Conservation (phyloP, 2,797 vertebrate genomes). For the Allobates femoralis region DNA sequence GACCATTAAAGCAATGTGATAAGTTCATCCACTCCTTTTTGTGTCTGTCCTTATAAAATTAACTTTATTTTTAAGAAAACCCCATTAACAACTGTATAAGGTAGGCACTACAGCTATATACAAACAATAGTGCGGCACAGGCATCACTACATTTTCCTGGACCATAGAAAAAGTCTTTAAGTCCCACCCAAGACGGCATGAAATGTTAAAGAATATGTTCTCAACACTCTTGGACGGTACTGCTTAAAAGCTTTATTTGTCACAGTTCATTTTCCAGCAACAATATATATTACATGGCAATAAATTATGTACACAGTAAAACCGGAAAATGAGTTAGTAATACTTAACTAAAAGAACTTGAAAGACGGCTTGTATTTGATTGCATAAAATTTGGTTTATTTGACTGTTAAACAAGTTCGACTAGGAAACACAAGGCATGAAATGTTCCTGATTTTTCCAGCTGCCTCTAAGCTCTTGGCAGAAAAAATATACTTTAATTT, state of each 20-base stretch:
- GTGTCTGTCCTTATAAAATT: too few relatives aligned
- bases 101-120: too few relatives aligned
- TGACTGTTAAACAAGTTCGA: constrained; percentile 58
- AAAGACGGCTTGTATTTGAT: constrained; percentile 55
- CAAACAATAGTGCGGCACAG: background rate
- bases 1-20: too few relatives aligned
- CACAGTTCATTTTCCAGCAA: background rate
- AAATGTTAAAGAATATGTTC: background rate
- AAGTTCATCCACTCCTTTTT: too few relatives aligned
- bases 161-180: background rate
- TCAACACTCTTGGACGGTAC: background rate
- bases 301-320: background rate
- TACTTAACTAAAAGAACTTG: constrained; percentile 52
- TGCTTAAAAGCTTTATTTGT: background rate
- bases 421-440: constrained; percentile 16
- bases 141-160: background rate
- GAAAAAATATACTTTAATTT: background rate
- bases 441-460: constrained; percentile 55
- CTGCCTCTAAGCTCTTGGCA: constrained; percentile 13
- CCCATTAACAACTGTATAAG: too few relatives aligned
- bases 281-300: constrained; percentile 34
- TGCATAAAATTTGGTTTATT: constrained; percentile 51
- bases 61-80: too few relatives aligned
- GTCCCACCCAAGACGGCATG: background rate
- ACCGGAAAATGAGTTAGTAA: constrained; percentile 45